Base-by-base conservation (phyloP, 2,888 invertebrate genomes). In the Pyrgus malvae region DNA sequence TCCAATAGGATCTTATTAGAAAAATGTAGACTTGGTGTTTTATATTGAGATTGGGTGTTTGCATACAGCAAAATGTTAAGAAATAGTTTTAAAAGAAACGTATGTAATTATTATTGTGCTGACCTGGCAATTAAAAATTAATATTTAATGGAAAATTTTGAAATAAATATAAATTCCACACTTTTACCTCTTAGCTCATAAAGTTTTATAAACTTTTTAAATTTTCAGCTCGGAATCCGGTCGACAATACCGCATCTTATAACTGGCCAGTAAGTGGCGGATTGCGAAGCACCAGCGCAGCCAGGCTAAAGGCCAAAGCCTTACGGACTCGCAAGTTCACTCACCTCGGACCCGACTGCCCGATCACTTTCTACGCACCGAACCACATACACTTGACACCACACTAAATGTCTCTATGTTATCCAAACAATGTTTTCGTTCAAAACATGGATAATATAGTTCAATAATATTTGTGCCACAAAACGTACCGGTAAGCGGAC, bases 381-480 rank as follows among this genome's bases (percentile, higher is more conserved):
- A 57, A 56, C 69, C 72, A 68, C 61, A 56, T 56, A 40, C 54
- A 50, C 59, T 54, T 42, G 33, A 59, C 59, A 59, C 57, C 51
- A 41, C 60, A 57, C 57, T 51, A 59, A 56, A 66, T 63, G 58
- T 51, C 58, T 51, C 58, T 59, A 55, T 57, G 66, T 75, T 76
- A 67, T 74, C 69, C 50, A 68, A 74, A 76, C 73, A 70, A 63
- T 65, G 62, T 66, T 70, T 75, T 73, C 67, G 64, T 65, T 68
- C 67, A 73, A 74, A 79, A 80, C 77, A 76, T 62, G 58, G 65
- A 62, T 68, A 74, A 78, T 74, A 77, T 81, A 81, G 72, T 78
- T 75, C 74, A 80, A 81, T 81, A 79, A 70, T 77, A 74, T 77
- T 76, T 69, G 62, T 67, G 70, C 65, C 69, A 69, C 76, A 72